phyloP scores from a whole-genome alignment of 2,797 vertebrate genomes.

The Petrocephalus schoutedeni region DNA sequence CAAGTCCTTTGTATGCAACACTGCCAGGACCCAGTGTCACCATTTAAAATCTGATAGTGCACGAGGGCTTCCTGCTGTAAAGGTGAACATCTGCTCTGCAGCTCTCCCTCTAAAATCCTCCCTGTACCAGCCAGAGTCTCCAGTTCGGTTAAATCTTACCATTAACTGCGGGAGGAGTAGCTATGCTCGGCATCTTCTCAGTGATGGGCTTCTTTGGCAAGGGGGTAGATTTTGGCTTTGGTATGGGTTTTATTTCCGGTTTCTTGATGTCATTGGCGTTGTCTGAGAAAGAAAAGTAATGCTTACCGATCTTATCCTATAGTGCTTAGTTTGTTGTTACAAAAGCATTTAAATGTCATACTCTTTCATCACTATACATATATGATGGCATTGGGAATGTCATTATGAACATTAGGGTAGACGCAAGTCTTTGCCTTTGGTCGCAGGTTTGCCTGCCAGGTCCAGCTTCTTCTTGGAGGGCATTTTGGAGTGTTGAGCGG shows the following conservation, averaged over 20 bases:
- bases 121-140: background rate
- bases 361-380: background rate
- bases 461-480: slow-evolving; percentile 53
- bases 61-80: background rate
- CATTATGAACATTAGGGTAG: background rate
- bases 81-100: background rate
- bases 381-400: background rate
- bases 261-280: slow-evolving; percentile 46
- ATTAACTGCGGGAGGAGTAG: background rate
- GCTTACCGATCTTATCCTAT: background rate
- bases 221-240: slow-evolving; percentile 42
- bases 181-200: slow-evolving; percentile 21
- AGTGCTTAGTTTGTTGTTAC: background rate
- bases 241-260: slow-evolving; percentile 41
- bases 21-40: background rate
- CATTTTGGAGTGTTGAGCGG: slow-evolving; percentile 32
- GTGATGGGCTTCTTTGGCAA: slow-evolving; percentile 53
- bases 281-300: slow-evolving; percentile 39
- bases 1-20: background rate
- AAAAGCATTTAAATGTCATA: background rate
- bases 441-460: slow-evolving; percentile 51
- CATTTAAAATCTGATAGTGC: background rate
- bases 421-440: slow-evolving; percentile 40
- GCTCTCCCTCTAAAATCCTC: background rate
- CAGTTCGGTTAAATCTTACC: background rate